Evolutionary conservation across 2,113 vertebrate species (phyloP), one percentile per base, ranked within the genome.

Genomic region (Machaerirhynchus nigripectus): DNA sequence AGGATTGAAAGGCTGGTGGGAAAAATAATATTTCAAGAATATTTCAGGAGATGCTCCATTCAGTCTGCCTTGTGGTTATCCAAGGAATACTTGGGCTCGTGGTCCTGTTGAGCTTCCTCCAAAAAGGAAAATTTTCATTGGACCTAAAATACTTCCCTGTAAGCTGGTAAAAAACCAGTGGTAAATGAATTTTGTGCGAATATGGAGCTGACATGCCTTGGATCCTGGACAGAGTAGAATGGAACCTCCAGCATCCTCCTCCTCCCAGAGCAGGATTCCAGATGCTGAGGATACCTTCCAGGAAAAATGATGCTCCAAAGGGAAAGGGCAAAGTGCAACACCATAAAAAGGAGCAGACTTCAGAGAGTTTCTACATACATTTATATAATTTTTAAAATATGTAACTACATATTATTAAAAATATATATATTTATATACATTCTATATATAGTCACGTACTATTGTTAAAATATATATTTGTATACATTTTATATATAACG

Each of bases 1-100:
- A 63, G 26, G 21, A 49, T 2, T n/a, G 16, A 90, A 56, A 75
- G 13, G 18, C 2, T 39, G 4, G 35, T 40, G 44, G 27, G 11
- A 27, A 63, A 90, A 70, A 22, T 11, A 80, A 28, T 17, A 84
- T 37, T 46, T 47, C 55, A 52, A 46, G 18, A n/a, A 1, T 27
- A 67, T 71, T 92, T 61, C 37, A 47, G 61, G 52, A 75, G 57
- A n/a, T 68, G 37, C 14, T 67, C 33, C 26, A 13, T 39, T 42
- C n/a, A 4, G 3, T 23, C 17, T 70, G 23, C n/a, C 18, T 61
- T 21, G 8, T 28, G n/a, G 37, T 33, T 65, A 56, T 10, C 17
- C 5, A 53, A 12, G 7, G 20, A 75, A 84, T 70, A 46, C 14
- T 2, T 7, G 39, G n/a, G 27, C 10, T 53, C 0, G 0, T 9